These are phyloP conservation scores for Salvelinus namaycush DNA, from an alignment of 2,113 vertebrate species.

Conservation along the genomic window DNA sequence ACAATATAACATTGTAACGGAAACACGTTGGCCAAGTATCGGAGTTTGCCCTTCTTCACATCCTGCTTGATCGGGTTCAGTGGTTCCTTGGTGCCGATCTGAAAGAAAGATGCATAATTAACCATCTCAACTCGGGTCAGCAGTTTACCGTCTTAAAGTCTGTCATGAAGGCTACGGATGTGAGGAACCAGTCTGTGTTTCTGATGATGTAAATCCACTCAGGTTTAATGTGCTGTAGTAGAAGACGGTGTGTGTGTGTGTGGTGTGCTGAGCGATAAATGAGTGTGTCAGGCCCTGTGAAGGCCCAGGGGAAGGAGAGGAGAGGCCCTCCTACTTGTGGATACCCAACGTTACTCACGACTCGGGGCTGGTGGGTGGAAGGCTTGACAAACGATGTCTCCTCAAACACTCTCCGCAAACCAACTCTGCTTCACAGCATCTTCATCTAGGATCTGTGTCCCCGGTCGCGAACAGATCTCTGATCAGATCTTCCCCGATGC, in stretches of 20 bases:
- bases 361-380: neutral
- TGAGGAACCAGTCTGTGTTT: neutral
- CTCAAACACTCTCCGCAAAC: neutral
- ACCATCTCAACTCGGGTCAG: neutral
- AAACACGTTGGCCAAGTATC: slow-evolving; percentile 92
- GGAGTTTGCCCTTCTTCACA: slow-evolving; percentile 82
- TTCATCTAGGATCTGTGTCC: neutral
- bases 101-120: slow-evolving; percentile 14
- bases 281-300: slow-evolving; percentile 2
- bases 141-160: no score
- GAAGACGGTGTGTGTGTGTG: neutral
- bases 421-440: neutral
- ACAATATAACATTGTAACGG: slow-evolving; percentile 94
- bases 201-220: no score
- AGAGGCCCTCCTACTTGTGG: neutral
- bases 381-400: neutral
- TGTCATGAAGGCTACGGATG: no score
- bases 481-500: no score
- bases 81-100: slow-evolving; percentile 91
- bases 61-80: slow-evolving; percentile 99
- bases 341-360: slow-evolving; percentile 5
- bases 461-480: neutral
- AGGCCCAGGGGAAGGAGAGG: slow-evolving; percentile 1
- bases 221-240: no score
- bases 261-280: slow-evolving; percentile 7